Percentiles rank a stretch among this genome's conserved stretches.
These are phyloP conservation scores for Sphenodon punctatus DNA, from an alignment of 2,797 vertebrate species.

Conservation along the genomic window DNA sequence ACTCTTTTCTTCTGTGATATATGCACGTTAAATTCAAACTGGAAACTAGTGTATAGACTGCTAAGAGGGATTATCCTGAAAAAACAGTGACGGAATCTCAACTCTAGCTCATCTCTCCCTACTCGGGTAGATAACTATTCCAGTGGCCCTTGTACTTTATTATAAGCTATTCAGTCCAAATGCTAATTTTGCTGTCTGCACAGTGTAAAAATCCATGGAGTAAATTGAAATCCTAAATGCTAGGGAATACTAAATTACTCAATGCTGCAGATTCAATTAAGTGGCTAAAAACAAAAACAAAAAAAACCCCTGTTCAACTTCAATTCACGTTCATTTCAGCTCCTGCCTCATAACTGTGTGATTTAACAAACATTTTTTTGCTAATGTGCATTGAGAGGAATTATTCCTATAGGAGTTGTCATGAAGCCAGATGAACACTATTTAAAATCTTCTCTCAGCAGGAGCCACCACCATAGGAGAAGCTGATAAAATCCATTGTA, in stretches of 20 bases:
- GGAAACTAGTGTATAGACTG: no score
- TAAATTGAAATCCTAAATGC: slow-evolving; percentile 65
- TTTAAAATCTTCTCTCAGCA: neutral
- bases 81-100: no score
- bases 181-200: slow-evolving; percentile 59
- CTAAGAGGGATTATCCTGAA: no score
- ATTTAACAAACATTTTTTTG: slow-evolving; percentile 10
- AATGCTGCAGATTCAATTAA: slow-evolving; percentile 61
- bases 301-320: neutral
- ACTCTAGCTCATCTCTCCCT: no score
- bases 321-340: slow-evolving; percentile 24
- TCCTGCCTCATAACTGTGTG: slow-evolving; percentile 8
- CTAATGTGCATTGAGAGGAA: neutral
- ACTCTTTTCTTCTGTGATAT: no score
- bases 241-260: slow-evolving; percentile 57
- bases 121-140: no score
- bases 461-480: neutral
- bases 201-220: slow-evolving; percentile 60
- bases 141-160: no score
- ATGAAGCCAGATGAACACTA: neutral
- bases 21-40: no score
- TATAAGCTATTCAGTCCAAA: slow-evolving; percentile 72
- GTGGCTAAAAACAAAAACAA: slow-evolving; percentile 33
- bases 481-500: neutral
- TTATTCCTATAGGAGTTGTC: neutral